Conservation (phyloP, 2,888 invertebrate species). For the Eupithecia abbreviata region DNA sequence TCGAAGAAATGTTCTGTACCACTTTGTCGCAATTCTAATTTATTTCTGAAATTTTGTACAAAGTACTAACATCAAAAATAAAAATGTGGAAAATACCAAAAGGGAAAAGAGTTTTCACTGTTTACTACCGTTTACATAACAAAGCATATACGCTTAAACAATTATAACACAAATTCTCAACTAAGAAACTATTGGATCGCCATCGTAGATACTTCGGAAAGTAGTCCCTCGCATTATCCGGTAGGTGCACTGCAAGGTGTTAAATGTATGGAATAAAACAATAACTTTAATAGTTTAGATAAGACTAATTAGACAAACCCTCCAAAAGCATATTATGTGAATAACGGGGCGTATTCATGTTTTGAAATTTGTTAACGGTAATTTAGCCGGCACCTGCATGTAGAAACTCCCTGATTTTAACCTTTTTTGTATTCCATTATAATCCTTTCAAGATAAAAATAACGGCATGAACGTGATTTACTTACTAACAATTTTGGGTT, state of each 20-base stretch:
- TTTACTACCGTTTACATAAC: neutral
- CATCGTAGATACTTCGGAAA: too few species aligned
- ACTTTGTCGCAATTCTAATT: conserved; percentile 2
- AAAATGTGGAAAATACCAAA: neutral
- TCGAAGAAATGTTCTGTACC: neutral
- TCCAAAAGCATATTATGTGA: neutral
- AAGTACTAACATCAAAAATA: neutral
- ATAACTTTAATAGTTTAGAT: neutral
- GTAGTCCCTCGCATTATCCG: too few species aligned
- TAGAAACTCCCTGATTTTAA: neutral
- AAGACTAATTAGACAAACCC: neutral
- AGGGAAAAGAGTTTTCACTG: neutral
- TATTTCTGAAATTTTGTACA: neutral
- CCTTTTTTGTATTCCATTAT: neutral
- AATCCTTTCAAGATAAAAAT: conserved; percentile 8
- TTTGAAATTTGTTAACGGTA: too few species aligned
- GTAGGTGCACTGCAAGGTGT: too few species aligned
- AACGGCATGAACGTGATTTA: conserved; percentile 10
- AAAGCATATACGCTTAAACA: neutral
- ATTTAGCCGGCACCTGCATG: neutral
- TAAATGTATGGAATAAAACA: neutral
- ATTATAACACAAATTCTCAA: neutral
- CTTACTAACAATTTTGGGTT: neutral
- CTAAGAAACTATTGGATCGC: neutral
- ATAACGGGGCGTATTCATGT: neutral